phyloP scores from a whole-genome alignment of 2,888 invertebrate genomes.

The Amblyteles armatorius region DNA sequence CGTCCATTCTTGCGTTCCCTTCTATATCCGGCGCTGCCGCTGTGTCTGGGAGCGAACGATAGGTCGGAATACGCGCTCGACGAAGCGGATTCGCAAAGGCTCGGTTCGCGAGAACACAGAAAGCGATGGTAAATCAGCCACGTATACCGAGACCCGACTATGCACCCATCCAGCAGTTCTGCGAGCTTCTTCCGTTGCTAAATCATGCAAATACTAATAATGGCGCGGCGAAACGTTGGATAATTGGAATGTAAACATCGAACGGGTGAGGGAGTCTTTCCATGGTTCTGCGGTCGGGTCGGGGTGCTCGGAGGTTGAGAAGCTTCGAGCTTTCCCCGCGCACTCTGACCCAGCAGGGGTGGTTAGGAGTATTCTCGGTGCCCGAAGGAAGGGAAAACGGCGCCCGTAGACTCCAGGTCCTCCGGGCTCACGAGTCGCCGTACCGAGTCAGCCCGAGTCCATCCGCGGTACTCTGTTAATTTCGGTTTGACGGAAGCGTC shows the following conservation, averaged over 20 bases:
- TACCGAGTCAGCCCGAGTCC: slow-evolving; percentile 42
- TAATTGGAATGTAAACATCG: slow-evolving; percentile 83
- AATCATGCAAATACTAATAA: slow-evolving; percentile 83
- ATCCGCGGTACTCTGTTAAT: slow-evolving; percentile 62
- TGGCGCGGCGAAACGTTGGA: slow-evolving; percentile 77
- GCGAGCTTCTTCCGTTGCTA: slow-evolving; percentile 76
- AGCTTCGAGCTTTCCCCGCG: slow-evolving; percentile 52
- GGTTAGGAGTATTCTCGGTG: slow-evolving; percentile 43
- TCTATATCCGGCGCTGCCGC: background rate
- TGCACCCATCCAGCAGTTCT: slow-evolving; percentile 36
- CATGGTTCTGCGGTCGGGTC: slow-evolving; percentile 12
- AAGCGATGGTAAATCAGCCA: slow-evolving; percentile 8
- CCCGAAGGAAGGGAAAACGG: slow-evolving; percentile 23
- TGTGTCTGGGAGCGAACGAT: slow-evolving; percentile 35
- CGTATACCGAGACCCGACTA: background rate
- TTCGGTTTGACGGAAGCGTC: slow-evolving; percentile 67
- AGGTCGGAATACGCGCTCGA: slow-evolving; percentile 55
- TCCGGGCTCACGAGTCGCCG: slow-evolving; percentile 50
- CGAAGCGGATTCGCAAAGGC: slow-evolving; percentile 47
- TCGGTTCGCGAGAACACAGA: slow-evolving; percentile 39
- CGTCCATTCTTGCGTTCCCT: slow-evolving; percentile 10
- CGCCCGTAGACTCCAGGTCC: slow-evolving; percentile 35
- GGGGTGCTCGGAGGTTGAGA: slow-evolving; percentile 37
- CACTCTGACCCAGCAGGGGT: slow-evolving; percentile 27
- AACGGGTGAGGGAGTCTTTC: slow-evolving; percentile 53